Evolutionary conservation across 2,888 invertebrate species (phyloP), one percentile per base, ranked within the genome.

Genomic region (Drosophila lutescens): DNA sequence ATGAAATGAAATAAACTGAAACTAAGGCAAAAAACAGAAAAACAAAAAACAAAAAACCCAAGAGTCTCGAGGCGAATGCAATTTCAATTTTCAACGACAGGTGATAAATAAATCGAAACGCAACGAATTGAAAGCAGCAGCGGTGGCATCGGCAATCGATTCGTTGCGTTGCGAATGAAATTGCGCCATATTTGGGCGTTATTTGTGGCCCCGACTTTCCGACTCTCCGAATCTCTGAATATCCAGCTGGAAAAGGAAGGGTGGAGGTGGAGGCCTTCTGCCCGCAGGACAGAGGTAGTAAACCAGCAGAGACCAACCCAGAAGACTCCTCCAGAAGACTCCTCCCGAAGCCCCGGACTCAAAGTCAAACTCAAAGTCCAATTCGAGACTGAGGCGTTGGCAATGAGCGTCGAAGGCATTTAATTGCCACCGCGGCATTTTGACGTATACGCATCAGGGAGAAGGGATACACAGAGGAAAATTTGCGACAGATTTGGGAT

Each of bases 41-140:
- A 34, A 34, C 12, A 34, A 34, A 4, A 34, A 12, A 34, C 12
- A 34, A 34, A 34, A 4, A 34, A 12, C 6, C 12, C 34, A 15
- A 54, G 60, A 54, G 60, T n/a, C 47, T 41, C 66, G 67, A 68
- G 63, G 80, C 79, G 73, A 78, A 85, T 79, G 86, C 88, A 88
- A 88, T 86, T 89, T 89, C 89, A 88, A 88, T 90, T 90, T 88
- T 73, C 84, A 87, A 85, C 90, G 90, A 91, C 90, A 90, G 91
- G 91, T 90, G 90, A 90, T 91, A 91, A 91, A 91, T 91, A 91
- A 91, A 91, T 91, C 91, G 91, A 87, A 90, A 86, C 80, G 76
- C 78, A 80, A 67, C 86, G 85, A 86, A 85, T 83, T 79, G 85
- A 80, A 86, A 79, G 47, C 73, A 58, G 55, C 73, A 55, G 47